Evolutionary conservation across 2,797 vertebrate genomes (phyloP), one percentile per base, ranked within the genome.

Genomic region (Myripristis murdjan): DNA sequence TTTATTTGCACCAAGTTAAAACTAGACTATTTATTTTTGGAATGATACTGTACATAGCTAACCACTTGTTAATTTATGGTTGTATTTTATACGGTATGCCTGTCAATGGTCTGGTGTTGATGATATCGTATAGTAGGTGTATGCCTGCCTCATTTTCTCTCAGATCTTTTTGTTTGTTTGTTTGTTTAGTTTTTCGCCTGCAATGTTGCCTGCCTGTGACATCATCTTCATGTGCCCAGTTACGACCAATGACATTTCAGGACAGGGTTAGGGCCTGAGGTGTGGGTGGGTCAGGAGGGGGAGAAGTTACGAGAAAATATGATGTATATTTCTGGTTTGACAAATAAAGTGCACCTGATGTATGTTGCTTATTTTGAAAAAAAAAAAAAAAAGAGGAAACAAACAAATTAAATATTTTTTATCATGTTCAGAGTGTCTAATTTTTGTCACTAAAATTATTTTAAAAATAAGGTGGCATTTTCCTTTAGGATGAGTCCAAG

Each of bases 331-430:
- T 87, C 43, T 49, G 26, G 78, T 85, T 82, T 75, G 64, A 84
- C 49, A 75, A 91, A 86, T 68, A 5, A 83, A 90, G 89, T 90
- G 87, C 89, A 89, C 83, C 85, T 79, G 82, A 91, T 93, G 83
- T 91, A 82, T 89, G 93, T 89, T 66, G 79, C 62, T 89, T 86
- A 89, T 92, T 92, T 91, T 87, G 76, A 81, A 90, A 80, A 72
- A 47, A 72, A 79, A 59, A 59, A 28, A 3, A 24, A 24, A 57
- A 75, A 82, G 35, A 59, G 5, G 12, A 46, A 16, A 69, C 8
- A 74, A 75, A 79, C 57, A 91, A 73, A 93, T 89, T 91, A 92
- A 94, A 94, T 92, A 92, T 93, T 94, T 95, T 94, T 90, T 92
- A 91, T 84, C 86, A 89, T 87, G 86, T 91, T 82, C 60, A 59